Conservation (phyloP, 2,113 vertebrate species). For the Ardeotis arabs region DNA sequence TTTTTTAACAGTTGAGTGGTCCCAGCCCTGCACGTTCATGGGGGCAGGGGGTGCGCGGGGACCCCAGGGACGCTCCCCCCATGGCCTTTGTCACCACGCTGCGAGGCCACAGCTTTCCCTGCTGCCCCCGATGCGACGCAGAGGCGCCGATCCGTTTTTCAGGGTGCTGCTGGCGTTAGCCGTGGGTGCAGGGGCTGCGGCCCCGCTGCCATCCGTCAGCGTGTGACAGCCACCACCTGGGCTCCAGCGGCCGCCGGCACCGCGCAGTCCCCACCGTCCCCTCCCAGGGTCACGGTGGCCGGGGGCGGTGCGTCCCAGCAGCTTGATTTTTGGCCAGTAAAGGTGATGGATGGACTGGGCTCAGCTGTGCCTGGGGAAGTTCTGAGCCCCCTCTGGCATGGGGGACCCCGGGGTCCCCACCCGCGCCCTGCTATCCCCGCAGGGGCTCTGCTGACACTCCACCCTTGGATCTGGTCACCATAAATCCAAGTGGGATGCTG, state of each 20-base stretch:
- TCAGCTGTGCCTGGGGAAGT: not conserved
- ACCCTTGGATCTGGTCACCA: not conserved
- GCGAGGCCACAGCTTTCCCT: not conserved
- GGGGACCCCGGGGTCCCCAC: not conserved
- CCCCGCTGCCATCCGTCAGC: not conserved
- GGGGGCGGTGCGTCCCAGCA: not conserved
- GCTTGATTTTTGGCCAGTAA: fast-evolving
- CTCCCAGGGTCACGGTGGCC: fast-evolving
- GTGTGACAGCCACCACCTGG: not conserved
- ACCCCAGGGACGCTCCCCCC: fast-evolving
- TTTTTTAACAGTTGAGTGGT: conserved; percentile 77
- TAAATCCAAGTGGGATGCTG: not conserved
- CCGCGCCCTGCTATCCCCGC: fast-evolving
- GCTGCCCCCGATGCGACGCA: fast-evolving
- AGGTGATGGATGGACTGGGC: not conserved
- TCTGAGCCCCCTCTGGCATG: fast-evolving
- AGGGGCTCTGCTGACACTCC: not conserved
- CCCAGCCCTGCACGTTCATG: not conserved
- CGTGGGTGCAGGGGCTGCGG: not conserved
- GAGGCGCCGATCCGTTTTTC: not conserved
- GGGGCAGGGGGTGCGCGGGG: fast-evolving
- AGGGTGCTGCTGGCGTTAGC: not conserved
- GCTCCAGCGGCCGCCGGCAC: not conserved
- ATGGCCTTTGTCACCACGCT: no score
- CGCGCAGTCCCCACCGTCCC: not conserved